Evolutionary conservation across 2,888 invertebrate genomes (phyloP).

Genomic region (Chymomyza caudatula): DNA sequence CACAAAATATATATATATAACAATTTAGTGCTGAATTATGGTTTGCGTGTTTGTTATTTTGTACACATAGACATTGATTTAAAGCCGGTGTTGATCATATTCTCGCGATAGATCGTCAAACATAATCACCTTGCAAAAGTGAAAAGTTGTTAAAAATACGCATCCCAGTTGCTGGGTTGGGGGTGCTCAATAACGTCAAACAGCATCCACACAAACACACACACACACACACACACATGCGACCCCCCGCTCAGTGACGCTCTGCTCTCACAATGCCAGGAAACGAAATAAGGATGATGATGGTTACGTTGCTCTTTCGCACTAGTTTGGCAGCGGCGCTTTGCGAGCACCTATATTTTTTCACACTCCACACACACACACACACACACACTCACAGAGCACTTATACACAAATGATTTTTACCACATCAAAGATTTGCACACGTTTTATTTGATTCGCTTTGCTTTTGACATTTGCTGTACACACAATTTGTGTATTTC

Average conservation of each 20-base stretch:
- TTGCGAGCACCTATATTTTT: constrained; percentile 42
- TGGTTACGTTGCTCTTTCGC: constrained; percentile 61
- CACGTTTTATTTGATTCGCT: constrained; percentile 27
- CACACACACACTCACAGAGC: constrained; percentile 23
- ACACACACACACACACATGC: constrained; percentile 24
- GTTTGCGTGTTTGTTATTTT: neutral
- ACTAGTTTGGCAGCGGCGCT: constrained; percentile 48
- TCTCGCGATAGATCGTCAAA: constrained; percentile 18
- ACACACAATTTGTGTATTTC: constrained; percentile 27
- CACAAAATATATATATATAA: neutral
- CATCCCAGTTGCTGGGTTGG: constrained; percentile 14
- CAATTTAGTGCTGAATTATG: neutral
- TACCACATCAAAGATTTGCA: constrained; percentile 35
- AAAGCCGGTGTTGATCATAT: neutral
- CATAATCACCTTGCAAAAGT: constrained; percentile 33
- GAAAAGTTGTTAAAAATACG: constrained; percentile 52
- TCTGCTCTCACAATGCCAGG: neutral
- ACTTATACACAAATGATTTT: constrained; percentile 38
- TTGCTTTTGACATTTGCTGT: constrained; percentile 15
- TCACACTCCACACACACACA: constrained; percentile 55
- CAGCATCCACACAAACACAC: constrained; percentile 56
- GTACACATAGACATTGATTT: neutral
- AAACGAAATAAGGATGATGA: constrained; percentile 48
- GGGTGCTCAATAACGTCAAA: constrained; percentile 25
- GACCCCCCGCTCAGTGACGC: constrained; percentile 11